These are phyloP conservation scores for Ellobius talpinus DNA, from an alignment of 2,113 vertebrate genomes.

Conservation along the genomic window DNA sequence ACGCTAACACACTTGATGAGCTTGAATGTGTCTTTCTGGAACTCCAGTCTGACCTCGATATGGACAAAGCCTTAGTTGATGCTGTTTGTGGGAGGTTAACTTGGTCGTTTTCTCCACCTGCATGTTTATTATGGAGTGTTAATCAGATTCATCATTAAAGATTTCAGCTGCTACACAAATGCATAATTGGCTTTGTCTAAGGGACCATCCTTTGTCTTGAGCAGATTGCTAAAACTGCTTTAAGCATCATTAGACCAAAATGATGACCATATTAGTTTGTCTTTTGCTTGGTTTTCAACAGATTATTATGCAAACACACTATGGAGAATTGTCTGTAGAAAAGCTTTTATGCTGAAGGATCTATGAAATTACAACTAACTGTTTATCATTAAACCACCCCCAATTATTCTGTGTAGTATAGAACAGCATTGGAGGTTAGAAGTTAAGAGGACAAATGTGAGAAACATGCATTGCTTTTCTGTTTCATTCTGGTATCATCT, in stretches of 20 bases:
- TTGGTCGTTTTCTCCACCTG: conserved; percentile 81
- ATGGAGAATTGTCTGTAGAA: conserved; percentile 82
- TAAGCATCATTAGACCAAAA: conserved; percentile 88
- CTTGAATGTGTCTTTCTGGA: conserved; percentile 87
- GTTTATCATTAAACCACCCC: conserved; percentile 81
- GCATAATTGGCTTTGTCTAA: conserved; percentile 88
- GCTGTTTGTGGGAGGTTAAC: conserved; percentile 83
- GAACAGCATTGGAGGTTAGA: conserved; percentile 60
- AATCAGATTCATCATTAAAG: conserved; percentile 91
- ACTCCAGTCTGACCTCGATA: conserved; percentile 91
- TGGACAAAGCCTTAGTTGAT: conserved; percentile 87
- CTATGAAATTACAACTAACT: conserved; percentile 85
- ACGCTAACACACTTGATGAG: conserved; percentile 86
- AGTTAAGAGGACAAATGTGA: conserved; percentile 60
- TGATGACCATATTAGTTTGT: conserved; percentile 88
- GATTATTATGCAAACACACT: conserved; percentile 89
- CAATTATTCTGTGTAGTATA: conserved; percentile 38
- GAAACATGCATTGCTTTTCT: conserved; percentile 54
- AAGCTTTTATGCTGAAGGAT: conserved; percentile 83
- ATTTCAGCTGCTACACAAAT: conserved; percentile 88
- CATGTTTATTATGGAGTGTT: conserved; percentile 89
- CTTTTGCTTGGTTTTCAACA: conserved; percentile 88
- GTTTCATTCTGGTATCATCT: conserved; percentile 54
- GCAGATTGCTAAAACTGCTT: conserved; percentile 90
- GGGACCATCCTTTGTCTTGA: conserved; percentile 87